phyloP scores from a whole-genome alignment of 1,140 invertebrate genomes.

The Drosophila punjabiensis region DNA sequence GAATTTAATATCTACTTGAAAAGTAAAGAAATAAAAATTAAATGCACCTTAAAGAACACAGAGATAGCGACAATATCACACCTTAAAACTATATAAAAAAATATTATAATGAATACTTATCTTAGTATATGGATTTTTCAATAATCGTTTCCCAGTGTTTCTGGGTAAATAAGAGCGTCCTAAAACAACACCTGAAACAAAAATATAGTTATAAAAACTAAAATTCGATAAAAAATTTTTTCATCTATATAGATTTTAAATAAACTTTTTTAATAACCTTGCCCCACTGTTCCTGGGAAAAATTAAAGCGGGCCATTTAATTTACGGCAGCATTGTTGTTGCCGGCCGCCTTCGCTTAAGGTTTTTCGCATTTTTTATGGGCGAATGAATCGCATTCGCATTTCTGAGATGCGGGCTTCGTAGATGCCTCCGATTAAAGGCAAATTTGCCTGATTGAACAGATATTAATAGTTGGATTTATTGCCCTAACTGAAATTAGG shows the following conservation, averaged over 20 bases:
- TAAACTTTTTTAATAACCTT: background rate
- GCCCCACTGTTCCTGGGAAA: conserved; percentile 21
- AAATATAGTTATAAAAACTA: background rate
- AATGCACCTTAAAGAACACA: too few species aligned
- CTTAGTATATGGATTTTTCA: too few species aligned
- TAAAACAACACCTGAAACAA: too few species aligned
- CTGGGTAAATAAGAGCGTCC: too few species aligned
- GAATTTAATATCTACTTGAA: too few species aligned
- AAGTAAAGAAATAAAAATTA: too few species aligned
- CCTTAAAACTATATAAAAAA: too few species aligned
- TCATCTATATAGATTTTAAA: background rate
- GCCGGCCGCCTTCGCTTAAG: conserved; percentile 22
- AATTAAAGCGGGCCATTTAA: conserved; percentile 47
- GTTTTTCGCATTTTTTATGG: conserved; percentile 24
- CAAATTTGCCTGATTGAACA: conserved; percentile 34
- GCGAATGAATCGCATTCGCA: conserved; percentile 11
- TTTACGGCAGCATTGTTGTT: conserved; percentile 28
- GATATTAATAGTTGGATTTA: conserved; percentile 40
- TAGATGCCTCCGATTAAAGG: conserved; percentile 38
- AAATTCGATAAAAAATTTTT: background rate
- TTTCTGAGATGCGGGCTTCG: conserved; percentile 41
- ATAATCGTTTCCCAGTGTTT: too few species aligned
- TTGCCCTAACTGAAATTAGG: conserved; percentile 24
- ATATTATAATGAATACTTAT: too few species aligned
- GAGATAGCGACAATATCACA: too few species aligned